Percentiles rank a stretch among this genome's conserved stretches.
Conservation (phyloP, 2,888 invertebrate genomes). For the Diploptera punctata region DNA sequence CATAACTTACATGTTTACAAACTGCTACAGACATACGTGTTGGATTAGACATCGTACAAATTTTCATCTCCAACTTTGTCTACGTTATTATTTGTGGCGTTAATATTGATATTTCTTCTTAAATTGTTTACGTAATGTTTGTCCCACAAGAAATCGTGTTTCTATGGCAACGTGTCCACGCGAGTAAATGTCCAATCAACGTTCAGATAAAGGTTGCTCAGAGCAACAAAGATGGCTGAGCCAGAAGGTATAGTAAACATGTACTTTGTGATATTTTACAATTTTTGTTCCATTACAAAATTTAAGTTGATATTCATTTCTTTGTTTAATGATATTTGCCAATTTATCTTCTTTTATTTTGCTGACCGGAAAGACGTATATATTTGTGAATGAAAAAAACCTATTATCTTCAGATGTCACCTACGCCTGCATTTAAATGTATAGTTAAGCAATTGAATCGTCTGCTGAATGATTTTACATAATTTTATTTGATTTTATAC, state of each 20-base stretch:
- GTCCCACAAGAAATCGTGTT: conserved; percentile 1
- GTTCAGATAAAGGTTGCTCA: conserved; percentile 37
- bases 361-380: background rate
- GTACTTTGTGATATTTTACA: background rate
- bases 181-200: conserved; percentile 29
- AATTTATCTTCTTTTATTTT: background rate
- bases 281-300: background rate
- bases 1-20: conserved; percentile 42
- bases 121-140: conserved; percentile 5
- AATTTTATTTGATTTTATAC: no score
- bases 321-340: background rate
- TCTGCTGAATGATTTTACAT: background rate
- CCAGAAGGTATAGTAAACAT: conserved; percentile 40
- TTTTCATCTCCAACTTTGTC: conserved; percentile 10
- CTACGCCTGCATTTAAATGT: background rate
- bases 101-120: conserved; percentile 26
- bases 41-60: conserved; percentile 33
- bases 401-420: conserved; percentile 4
- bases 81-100: background rate
- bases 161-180: conserved; percentile 32
- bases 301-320: background rate
- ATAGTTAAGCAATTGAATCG: background rate
- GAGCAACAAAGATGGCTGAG: conserved; percentile 44
- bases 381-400: background rate
- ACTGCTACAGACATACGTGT: conserved; percentile 41